These are phyloP conservation scores for Cololabis saira DNA, from an alignment of 2,113 vertebrate species.

Conservation along the genomic window DNA sequence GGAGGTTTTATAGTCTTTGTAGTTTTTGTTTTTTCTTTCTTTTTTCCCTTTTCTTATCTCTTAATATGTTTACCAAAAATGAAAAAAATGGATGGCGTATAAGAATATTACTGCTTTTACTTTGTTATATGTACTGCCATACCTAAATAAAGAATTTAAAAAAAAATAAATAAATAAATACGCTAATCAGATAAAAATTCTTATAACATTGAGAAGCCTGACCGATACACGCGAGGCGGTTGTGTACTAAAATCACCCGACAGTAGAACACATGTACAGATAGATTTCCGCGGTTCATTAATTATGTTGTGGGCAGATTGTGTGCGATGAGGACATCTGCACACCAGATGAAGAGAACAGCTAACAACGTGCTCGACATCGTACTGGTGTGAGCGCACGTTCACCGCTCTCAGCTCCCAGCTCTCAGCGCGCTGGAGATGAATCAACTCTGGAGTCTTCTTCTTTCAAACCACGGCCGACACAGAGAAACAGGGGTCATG, in stretches of 20 bases:
- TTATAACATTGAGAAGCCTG: neutral
- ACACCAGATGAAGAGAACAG: slow-evolving; percentile 37
- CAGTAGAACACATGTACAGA: slow-evolving; percentile 37
- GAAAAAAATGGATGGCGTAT: too few relatives aligned
- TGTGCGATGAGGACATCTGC: slow-evolving; percentile 57
- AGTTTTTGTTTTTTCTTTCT: too few relatives aligned
- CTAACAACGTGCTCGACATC: slow-evolving; percentile 16
- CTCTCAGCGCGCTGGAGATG: neutral
- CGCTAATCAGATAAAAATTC: too few relatives aligned
- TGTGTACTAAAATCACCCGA: neutral
- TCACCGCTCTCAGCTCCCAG: too few relatives aligned
- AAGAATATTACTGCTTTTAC: too few relatives aligned
- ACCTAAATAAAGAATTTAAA: too few relatives aligned
- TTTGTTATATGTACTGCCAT: too few relatives aligned
- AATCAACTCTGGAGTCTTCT: slow-evolving; percentile 6
- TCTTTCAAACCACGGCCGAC: neutral
- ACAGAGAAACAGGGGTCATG: slow-evolving; percentile 42
- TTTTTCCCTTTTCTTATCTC: too few relatives aligned
- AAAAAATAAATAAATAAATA: neutral
- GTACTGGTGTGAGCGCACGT: neutral
- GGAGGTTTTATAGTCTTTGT: too few relatives aligned
- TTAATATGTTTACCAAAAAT: too few relatives aligned
- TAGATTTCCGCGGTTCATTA: slow-evolving; percentile 44
- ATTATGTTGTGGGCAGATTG: slow-evolving; percentile 49
- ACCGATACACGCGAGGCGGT: neutral